These are phyloP conservation scores for Sinocyclocheilus anshuiensis DNA, from an alignment of 2,113 vertebrate species.

Conservation along the genomic window DNA sequence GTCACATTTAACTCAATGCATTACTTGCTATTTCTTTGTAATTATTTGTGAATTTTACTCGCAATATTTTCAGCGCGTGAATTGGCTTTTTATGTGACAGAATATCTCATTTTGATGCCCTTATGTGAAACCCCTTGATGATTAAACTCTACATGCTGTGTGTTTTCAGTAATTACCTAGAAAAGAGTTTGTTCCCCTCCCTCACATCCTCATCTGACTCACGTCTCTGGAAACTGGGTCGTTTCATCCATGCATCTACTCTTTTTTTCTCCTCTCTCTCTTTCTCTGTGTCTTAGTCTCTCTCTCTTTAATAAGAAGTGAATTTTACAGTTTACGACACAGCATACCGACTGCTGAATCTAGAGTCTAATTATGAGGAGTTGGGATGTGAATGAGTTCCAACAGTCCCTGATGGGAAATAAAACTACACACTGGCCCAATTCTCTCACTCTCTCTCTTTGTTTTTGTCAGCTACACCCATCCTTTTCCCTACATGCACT, in stretches of 20 bases:
- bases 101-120: neutral
- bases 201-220: slow-evolving; percentile 13
- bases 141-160: neutral
- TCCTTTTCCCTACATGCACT: neutral
- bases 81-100: neutral
- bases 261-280: neutral
- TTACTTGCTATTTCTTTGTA: neutral
- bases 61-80: neutral
- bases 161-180: slow-evolving; percentile 16
- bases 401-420: neutral
- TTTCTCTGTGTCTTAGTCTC: neutral
- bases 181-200: slow-evolving; percentile 20
- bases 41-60: neutral
- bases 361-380: neutral
- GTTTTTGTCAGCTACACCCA: neutral
- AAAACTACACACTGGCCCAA: slow-evolving; percentile 14
- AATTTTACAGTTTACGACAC: neutral
- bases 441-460: slow-evolving; percentile 15
- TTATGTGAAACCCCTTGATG: neutral
- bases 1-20: neutral
- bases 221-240: slow-evolving; percentile 55
- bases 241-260: slow-evolving; percentile 34
- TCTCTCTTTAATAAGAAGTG: neutral
- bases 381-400: slow-evolving; percentile 30
- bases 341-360: slow-evolving; percentile 10